Conservation (phyloP, 2,113 vertebrate genomes). For the Pholis gunnellus region DNA sequence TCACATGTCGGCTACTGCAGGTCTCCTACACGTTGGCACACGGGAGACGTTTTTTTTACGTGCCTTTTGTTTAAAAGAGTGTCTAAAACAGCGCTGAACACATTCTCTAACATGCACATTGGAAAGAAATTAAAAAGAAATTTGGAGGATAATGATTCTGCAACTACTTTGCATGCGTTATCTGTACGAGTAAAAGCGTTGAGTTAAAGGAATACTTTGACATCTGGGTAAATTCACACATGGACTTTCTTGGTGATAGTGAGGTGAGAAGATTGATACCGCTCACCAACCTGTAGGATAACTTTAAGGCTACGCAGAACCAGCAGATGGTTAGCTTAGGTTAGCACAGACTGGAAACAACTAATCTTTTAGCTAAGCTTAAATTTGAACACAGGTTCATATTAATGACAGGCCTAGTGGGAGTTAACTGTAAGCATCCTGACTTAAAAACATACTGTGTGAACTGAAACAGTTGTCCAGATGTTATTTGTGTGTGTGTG, state of each 20-base stretch:
- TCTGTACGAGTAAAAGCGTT: neutral
- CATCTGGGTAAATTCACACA: neutral
- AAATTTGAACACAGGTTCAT: slow-evolving; percentile 27
- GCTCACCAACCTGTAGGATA: neutral
- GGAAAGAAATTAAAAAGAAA: neutral
- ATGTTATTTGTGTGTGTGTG: slow-evolving; percentile 53
- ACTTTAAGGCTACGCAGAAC: slow-evolving; percentile 2
- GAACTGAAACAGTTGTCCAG: slow-evolving; percentile 63
- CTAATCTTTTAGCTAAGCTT: neutral
- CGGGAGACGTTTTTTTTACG: neutral
- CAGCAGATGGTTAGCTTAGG: neutral
- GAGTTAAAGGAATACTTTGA: neutral
- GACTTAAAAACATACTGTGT: slow-evolving; percentile 51
- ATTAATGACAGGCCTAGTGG: slow-evolving; percentile 30
- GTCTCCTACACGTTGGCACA: no score
- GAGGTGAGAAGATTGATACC: neutral
- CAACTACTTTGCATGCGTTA: neutral
- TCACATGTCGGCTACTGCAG: no score
- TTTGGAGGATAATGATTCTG: neutral
- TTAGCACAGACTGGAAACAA: slow-evolving; percentile 6
- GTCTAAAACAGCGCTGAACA: neutral
- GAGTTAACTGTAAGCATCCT: slow-evolving; percentile 38
- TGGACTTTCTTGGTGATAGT: neutral
- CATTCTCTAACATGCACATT: neutral
- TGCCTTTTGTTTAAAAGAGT: neutral